Conservation (phyloP, 2,113 vertebrate species). For the Ochotona princeps region DNA sequence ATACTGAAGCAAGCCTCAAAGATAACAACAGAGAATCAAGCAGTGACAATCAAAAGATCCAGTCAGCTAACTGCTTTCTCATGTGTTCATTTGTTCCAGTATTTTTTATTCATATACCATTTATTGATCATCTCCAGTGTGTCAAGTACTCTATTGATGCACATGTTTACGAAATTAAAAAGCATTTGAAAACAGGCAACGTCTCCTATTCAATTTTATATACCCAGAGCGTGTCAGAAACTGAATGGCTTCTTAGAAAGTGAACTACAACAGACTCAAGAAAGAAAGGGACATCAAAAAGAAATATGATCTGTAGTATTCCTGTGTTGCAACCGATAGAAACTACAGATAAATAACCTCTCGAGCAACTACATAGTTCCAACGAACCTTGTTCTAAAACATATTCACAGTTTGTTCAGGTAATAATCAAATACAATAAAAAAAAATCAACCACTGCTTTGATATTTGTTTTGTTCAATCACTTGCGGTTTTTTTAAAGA, state of each 20-base stretch:
- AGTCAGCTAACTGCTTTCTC: background rate
- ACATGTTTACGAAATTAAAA: background rate
- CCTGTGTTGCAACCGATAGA: background rate
- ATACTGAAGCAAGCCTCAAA: slow-evolving; percentile 14
- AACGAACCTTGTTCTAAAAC: background rate
- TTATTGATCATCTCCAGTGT: background rate
- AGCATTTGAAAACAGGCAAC: background rate
- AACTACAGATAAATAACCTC: background rate
- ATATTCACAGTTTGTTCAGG: background rate
- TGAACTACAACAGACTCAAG: background rate
- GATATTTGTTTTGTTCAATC: background rate
- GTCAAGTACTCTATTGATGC: background rate
- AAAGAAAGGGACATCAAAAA: background rate
- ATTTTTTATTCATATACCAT: background rate
- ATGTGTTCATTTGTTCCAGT: background rate
- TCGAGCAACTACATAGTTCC: background rate
- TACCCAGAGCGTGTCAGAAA: background rate
- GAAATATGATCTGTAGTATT: background rate
- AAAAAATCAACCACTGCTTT: background rate
- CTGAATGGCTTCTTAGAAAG: background rate
- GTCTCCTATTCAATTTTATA: background rate
- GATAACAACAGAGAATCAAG: slow-evolving; percentile 4
- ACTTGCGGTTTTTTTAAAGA: no score
- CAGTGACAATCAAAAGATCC: background rate
- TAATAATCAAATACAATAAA: slow-evolving; percentile 22